phyloP scores from a whole-genome alignment of 2,113 vertebrate species.

The Chrysemys picta region DNA sequence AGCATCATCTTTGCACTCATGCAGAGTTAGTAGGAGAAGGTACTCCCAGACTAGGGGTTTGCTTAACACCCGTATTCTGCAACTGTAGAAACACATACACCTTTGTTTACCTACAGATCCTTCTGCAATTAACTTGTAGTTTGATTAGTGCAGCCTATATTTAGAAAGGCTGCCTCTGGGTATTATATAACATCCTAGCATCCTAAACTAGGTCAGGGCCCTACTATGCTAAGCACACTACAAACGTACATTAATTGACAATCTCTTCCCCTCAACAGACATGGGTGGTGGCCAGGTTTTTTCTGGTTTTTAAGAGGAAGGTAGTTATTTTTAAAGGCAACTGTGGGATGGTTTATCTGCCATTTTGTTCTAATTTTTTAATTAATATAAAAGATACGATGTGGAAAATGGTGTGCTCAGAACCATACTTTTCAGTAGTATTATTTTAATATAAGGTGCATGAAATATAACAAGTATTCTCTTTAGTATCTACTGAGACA shows the following conservation, averaged over 20 bases:
- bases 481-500: not conserved
- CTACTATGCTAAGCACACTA: not conserved
- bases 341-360: no score
- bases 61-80: not conserved
- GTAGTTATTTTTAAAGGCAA: not conserved
- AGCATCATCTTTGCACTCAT: not conserved
- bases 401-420: no score
- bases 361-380: no score
- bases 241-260: not conserved
- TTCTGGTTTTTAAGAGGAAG: not conserved
- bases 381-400: no score
- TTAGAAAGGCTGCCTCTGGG: not conserved
- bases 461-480: not conserved
- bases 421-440: no score
- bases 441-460: no score
- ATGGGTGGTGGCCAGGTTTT: constrained; percentile 11
- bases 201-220: not conserved
- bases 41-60: not conserved
- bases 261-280: not conserved
- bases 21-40: not conserved
- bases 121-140: not conserved
- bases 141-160: not conserved
- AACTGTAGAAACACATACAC: not conserved
- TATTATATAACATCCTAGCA: not conserved
- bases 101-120: not conserved